phyloP scores from a whole-genome alignment of 2,888 invertebrate species.

The Panzeria rudis region DNA sequence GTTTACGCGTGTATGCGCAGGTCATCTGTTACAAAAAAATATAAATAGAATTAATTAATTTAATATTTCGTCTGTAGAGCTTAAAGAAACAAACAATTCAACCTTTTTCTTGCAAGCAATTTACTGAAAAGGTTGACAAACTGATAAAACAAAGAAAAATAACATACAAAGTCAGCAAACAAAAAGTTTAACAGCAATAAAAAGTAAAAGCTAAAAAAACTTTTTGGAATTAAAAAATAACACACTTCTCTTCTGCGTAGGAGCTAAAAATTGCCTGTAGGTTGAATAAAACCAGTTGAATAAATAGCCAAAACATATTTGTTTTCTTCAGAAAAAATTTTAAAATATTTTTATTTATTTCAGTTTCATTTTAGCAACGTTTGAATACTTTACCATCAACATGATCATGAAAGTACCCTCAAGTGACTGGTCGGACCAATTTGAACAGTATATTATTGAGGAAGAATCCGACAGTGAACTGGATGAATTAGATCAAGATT shows the following conservation, averaged over 20 bases:
- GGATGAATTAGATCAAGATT: constrained; percentile 86
- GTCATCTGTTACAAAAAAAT: constrained; percentile 51
- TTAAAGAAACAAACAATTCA: constrained; percentile 17
- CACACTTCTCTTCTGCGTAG: constrained; percentile 24
- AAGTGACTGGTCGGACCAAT: constrained; percentile 82
- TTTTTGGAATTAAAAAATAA: constrained; percentile 7
- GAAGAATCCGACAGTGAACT: constrained; percentile 81
- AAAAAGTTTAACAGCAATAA: constrained; percentile 20
- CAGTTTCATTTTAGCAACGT: constrained; percentile 58
- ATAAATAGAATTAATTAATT: constrained; percentile 61
- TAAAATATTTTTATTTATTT: constrained; percentile 22
- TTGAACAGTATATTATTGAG: constrained; percentile 81
- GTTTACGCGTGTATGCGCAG: constrained; percentile 57
- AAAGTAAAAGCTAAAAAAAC: constrained; percentile 34
- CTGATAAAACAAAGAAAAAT: constrained; percentile 26
- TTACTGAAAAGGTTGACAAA: constrained; percentile 52
- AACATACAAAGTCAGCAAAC: constrained; percentile 22
- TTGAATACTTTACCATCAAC: constrained; percentile 61
- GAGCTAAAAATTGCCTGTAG: constrained; percentile 30
- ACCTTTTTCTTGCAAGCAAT: constrained; percentile 26
- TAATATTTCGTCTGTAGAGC: constrained; percentile 21
- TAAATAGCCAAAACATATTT: neutral
- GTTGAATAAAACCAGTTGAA: constrained; percentile 53
- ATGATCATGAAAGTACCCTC: constrained; percentile 83
- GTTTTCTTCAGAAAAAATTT: neutral